Evolutionary conservation across 2,797 vertebrate species (phyloP).

Genomic region (Thalassophryne amazonica): DNA sequence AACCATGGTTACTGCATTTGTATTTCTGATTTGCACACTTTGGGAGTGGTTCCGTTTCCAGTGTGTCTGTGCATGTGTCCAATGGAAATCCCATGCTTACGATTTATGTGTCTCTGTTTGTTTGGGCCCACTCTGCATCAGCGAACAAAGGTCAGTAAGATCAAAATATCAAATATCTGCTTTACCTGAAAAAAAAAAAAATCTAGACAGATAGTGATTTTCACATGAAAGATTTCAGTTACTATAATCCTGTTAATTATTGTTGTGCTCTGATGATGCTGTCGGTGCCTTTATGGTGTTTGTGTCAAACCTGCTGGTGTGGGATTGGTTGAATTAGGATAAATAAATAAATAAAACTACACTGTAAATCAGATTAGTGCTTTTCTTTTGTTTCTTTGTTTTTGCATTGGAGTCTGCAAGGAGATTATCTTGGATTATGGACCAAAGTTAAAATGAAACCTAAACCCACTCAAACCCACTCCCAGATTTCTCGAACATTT

Average conservation of each 20-base stretch:
- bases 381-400: too few relatives aligned
- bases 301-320: too few relatives aligned
- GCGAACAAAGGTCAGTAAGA: slow-evolving; percentile 57
- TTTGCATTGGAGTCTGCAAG: too few relatives aligned
- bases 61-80: slow-evolving; percentile 2
- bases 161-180: background rate
- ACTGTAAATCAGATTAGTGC: slow-evolving; percentile 7
- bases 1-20: slow-evolving; percentile 44
- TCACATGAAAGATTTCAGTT: too few relatives aligned
- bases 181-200: too few relatives aligned
- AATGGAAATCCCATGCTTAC: background rate
- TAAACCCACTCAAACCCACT: slow-evolving; percentile 46
- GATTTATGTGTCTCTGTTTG: background rate
- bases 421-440: slow-evolving; percentile 25
- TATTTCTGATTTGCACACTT: slow-evolving; percentile 60
- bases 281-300: too few relatives aligned
- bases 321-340: too few relatives aligned
- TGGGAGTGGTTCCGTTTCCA: slow-evolving; percentile 52
- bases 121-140: slow-evolving; percentile 13
- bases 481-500: slow-evolving; percentile 33
- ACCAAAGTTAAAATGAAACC: slow-evolving; percentile 54
- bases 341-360: too few relatives aligned
- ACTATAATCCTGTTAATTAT: too few relatives aligned
- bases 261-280: too few relatives aligned
- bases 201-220: too few relatives aligned